phyloP scores from a whole-genome alignment of 2,888 invertebrate genomes.

The Drosophila niveifrons region DNA sequence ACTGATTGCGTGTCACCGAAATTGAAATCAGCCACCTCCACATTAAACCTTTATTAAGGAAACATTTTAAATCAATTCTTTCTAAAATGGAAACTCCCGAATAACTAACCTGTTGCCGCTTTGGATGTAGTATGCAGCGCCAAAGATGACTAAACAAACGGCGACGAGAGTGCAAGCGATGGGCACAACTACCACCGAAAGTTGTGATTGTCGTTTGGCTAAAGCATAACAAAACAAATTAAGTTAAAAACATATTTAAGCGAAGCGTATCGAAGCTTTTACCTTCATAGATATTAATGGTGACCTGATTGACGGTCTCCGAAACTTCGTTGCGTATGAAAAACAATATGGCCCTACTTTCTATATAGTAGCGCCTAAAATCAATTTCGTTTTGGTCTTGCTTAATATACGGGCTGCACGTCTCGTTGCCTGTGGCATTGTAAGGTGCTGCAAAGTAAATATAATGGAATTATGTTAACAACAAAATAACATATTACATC shows the following conservation, averaged over 20 bases:
- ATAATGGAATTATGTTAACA: neutral
- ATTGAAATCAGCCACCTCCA: conserved; percentile 96
- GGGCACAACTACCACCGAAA: conserved; percentile 95
- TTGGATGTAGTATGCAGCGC: conserved; percentile 94
- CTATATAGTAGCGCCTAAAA: conserved; percentile 90
- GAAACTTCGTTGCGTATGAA: conserved; percentile 92
- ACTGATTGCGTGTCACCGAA: conserved; percentile 91
- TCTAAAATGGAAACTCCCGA: neutral
- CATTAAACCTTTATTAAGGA: conserved; percentile 87
- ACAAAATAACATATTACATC: neutral
- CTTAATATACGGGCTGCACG: conserved; percentile 86
- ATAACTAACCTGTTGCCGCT: conserved; percentile 89
- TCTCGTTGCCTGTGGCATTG: conserved; percentile 92
- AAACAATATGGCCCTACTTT: conserved; percentile 91
- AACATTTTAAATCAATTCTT: neutral
- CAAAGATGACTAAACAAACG: conserved; percentile 93
- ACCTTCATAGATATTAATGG: conserved; percentile 95
- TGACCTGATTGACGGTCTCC: conserved; percentile 89
- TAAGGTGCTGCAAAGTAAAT: conserved; percentile 77
- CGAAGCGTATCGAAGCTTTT: conserved; percentile 53
- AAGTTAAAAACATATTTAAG: neutral
- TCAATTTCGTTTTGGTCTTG: conserved; percentile 86
- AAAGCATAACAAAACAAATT: conserved; percentile 37
- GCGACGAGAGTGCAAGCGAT: conserved; percentile 93
- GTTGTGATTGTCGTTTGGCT: conserved; percentile 92